Conservation (phyloP, 2,797 vertebrate genomes). For the Syndactyla subalaris region DNA sequence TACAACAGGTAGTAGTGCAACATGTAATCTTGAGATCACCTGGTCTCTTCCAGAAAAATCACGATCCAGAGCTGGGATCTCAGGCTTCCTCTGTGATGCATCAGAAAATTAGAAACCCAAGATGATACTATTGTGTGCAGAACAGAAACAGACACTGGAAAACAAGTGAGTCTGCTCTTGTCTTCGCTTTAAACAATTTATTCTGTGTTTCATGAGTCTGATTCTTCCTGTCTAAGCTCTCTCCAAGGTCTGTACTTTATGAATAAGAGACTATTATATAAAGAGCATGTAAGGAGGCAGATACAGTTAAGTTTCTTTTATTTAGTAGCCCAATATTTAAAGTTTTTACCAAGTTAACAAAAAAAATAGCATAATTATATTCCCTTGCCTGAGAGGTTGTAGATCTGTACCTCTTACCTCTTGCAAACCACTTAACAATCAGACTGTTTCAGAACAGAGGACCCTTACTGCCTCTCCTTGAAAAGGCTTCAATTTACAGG, state of each 20-base stretch:
- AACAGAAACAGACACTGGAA: neutral
- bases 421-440: neutral
- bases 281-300: neutral
- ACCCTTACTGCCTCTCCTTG: neutral
- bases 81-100: neutral
- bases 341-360: neutral
- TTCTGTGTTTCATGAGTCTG: neutral
- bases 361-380: neutral
- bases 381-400: neutral
- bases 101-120: neutral
- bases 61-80: neutral
- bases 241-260: neutral
- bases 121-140: fast-evolving
- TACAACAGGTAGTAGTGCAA: fast-evolving
- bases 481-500: neutral
- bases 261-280: neutral
- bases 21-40: neutral
- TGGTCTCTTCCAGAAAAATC: neutral
- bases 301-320: neutral
- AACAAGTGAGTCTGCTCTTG: neutral
- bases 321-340: neutral
- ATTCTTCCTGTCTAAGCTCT: neutral
- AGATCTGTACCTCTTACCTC: neutral
- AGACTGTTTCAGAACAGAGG: neutral
- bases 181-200: neutral